These are phyloP conservation scores for Flabesymbios commensalis DNA, from an alignment of 2,888 invertebrate genomes.

Conservation along the genomic window DNA sequence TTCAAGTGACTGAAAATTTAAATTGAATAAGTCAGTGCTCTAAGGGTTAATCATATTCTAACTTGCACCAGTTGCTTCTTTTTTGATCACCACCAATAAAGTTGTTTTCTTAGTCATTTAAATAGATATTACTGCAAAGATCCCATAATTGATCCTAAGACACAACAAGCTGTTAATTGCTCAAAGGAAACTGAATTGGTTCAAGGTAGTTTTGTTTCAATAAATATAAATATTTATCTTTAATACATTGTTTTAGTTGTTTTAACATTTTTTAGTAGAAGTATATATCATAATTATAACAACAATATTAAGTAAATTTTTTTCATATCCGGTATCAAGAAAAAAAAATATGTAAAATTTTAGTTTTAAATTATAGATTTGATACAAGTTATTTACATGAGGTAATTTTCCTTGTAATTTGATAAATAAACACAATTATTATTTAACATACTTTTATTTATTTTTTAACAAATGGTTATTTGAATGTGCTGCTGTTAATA, in stretches of 20 bases:
- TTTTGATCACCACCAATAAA: no score
- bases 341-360: background rate
- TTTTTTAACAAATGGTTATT: no score
- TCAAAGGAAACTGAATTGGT: slow-evolving; percentile 65
- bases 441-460: background rate
- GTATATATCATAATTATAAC: no score
- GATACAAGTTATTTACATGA: background rate
- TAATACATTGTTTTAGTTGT: no score
- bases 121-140: slow-evolving; percentile 66
- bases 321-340: background rate
- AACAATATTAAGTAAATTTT: no score
- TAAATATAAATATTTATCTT: background rate
- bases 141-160: slow-evolving; percentile 77
- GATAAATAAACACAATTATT: background rate
- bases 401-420: background rate
- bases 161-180: slow-evolving; percentile 85
- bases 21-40: no score
- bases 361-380: background rate
- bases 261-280: no score
- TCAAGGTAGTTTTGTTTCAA: background rate
- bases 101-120: no score
- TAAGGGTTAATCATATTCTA: no score
- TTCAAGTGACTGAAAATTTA: no score
- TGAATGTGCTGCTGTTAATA: no score
- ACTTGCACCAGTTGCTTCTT: no score